Percentiles rank a stretch among this genome's conserved stretches.
Conservation (phyloP, 2,888 invertebrate genomes). For the Drosophila setosimentum region DNA sequence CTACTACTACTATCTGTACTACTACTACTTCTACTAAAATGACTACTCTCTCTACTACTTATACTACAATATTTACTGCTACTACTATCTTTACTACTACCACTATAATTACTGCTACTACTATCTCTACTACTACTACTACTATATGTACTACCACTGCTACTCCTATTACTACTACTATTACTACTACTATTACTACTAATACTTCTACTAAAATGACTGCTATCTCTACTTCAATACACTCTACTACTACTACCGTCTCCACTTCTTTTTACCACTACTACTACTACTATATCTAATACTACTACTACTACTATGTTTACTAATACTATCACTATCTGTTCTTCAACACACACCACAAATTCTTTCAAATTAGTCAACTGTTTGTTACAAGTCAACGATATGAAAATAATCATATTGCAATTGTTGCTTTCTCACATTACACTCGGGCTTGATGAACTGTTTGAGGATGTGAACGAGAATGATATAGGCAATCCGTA, state of each 20-base stretch:
- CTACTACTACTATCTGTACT: too few relatives aligned
- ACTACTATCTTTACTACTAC: neutral
- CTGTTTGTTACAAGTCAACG: neutral
- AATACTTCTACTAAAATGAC: too few relatives aligned
- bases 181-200: too few relatives aligned
- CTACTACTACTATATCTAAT: neutral
- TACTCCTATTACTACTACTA: too few relatives aligned
- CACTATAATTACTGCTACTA: neutral
- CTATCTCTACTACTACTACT: neutral
- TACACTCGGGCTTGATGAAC: neutral
- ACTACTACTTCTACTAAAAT: neutral
- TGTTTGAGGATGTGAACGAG: rapidly evolving
- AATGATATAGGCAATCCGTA: constrained; percentile 29
- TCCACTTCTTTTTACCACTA: too few relatives aligned
- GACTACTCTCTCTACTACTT: neutral
- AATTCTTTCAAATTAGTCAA: neutral
- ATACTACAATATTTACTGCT: neutral
- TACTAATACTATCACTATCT: neutral
- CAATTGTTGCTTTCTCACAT: neutral
- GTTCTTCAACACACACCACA: neutral
- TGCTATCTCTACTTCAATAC: neutral
- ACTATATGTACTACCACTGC: too few relatives aligned
- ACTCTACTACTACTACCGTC: neutral
- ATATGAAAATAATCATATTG: constrained; percentile 4
- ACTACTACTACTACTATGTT: neutral